Percentiles rank a stretch among this genome's conserved stretches.
phyloP scores from a whole-genome alignment of 2,113 vertebrate species.

The Lynx canadensis region DNA sequence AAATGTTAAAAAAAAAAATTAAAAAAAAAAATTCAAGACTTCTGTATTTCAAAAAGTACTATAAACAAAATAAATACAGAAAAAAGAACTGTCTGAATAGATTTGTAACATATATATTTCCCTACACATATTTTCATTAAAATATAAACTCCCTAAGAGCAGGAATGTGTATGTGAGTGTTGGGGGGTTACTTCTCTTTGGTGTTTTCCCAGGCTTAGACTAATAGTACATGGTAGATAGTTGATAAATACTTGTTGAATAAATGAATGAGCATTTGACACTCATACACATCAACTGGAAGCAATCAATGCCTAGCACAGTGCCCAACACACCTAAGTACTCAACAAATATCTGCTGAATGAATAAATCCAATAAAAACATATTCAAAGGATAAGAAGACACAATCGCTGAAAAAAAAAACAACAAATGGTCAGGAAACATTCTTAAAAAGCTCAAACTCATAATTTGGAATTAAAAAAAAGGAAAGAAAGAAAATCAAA shows the following conservation, averaged over 20 bases:
- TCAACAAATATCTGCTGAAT: not conserved
- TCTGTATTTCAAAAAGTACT: conserved; percentile 48
- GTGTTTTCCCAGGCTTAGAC: not conserved
- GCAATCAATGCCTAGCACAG: not conserved
- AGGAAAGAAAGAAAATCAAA: conserved; percentile 15
- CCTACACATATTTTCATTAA: not conserved
- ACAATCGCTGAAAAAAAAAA: not conserved
- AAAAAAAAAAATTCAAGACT: not conserved
- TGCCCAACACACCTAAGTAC: not conserved
- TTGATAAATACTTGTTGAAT: not conserved
- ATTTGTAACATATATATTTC: conserved; percentile 18
- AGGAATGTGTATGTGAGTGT: not conserved
- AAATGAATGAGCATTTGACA: conserved; percentile 50
- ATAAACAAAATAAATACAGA: conserved; percentile 18
- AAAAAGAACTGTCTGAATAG: not conserved
- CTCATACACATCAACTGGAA: not conserved
- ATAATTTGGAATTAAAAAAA: not conserved
- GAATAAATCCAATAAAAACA: conserved; percentile 47
- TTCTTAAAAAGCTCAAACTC: conserved; percentile 48
- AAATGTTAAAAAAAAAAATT: too few species aligned
- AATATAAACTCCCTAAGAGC: not conserved
- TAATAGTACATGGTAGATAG: conserved; percentile 1
- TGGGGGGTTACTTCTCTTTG: not conserved
- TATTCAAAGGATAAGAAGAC: conserved; percentile 1
- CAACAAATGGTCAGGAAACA: not conserved